phyloP scores from a whole-genome alignment of 2,888 invertebrate species.

The Nomada ruficornis region DNA sequence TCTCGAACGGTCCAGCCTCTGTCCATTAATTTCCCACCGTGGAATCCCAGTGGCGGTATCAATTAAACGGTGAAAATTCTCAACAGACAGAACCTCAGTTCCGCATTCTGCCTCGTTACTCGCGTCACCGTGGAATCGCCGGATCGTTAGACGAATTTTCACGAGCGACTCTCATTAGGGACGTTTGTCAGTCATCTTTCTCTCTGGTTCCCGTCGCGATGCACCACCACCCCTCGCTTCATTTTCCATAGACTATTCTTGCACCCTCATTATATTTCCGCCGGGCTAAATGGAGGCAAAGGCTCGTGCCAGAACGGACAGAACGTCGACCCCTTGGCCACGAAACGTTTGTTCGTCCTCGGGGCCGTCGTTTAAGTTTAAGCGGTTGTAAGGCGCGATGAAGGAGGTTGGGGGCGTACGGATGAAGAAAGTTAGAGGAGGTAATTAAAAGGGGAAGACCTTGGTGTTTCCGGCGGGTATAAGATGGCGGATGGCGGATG shows the following conservation, averaged over 20 bases:
- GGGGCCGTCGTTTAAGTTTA: background rate
- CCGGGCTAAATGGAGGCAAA: conserved; percentile 53
- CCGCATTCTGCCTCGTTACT: conserved; percentile 51
- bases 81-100: background rate
- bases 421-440: background rate
- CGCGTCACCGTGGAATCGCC: conserved; percentile 4
- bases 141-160: conserved; percentile 65
- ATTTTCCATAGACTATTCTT: conserved; percentile 77
- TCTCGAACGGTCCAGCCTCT: background rate
- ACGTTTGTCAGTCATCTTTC: conserved; percentile 77
- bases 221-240: conserved; percentile 55
- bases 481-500: no score
- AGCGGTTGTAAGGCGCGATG: background rate
- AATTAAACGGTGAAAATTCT: conserved; percentile 34
- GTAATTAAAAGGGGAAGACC: conserved; percentile 14
- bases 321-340: conserved; percentile 45
- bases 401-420: conserved; percentile 14
- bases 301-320: conserved; percentile 8
- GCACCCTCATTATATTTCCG: conserved; percentile 69
- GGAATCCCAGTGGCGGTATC: background rate
- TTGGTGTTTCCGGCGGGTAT: no score
- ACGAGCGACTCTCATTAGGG: conserved; percentile 73
- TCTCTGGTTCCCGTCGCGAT: background rate
- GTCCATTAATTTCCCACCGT: conserved; percentile 14
- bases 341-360: conserved; percentile 51